phyloP scores from a whole-genome alignment of 2,797 vertebrate genomes.

The Moxostoma hubbsi region DNA sequence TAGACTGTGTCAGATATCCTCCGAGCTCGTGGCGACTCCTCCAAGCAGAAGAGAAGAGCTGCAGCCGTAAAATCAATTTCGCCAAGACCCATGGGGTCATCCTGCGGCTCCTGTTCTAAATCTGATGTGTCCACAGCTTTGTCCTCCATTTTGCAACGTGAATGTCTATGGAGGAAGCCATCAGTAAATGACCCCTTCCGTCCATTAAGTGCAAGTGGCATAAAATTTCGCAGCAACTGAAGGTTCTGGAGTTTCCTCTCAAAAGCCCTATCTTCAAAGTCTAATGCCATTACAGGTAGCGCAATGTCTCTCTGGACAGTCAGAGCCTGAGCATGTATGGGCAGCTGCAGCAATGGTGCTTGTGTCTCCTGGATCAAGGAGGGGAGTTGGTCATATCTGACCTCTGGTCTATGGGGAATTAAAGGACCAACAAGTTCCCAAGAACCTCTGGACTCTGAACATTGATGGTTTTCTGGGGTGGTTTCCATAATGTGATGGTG shows the following conservation, averaged over 20 bases:
- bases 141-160: slow-evolving; percentile 84
- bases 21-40: slow-evolving; percentile 91
- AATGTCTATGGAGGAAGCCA: slow-evolving; percentile 62
- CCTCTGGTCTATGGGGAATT: slow-evolving; percentile 61
- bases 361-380: slow-evolving; percentile 72
- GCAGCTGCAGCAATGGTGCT: slow-evolving; percentile 56
- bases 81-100: slow-evolving; percentile 92
- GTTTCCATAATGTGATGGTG: slow-evolving; percentile 69
- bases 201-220: slow-evolving; percentile 77
- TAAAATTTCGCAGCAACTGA: slow-evolving; percentile 77
- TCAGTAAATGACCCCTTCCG: slow-evolving; percentile 75
- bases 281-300: slow-evolving; percentile 67
- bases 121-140: slow-evolving; percentile 94
- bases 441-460: slow-evolving; percentile 69
- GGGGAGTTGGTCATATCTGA: slow-evolving; percentile 67
- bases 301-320: slow-evolving; percentile 75
- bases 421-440: slow-evolving; percentile 61
- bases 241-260: slow-evolving; percentile 79
- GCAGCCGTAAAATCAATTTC: slow-evolving; percentile 96
- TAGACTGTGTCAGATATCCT: slow-evolving; percentile 92
- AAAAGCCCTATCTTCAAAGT: slow-evolving; percentile 75
- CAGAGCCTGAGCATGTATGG: slow-evolving; percentile 62
- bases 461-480: slow-evolving; percentile 66
- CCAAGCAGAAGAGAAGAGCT: slow-evolving; percentile 92
- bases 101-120: slow-evolving; percentile 82